phyloP scores from a whole-genome alignment of 2,797 vertebrate genomes.

The Acomys russatus region DNA sequence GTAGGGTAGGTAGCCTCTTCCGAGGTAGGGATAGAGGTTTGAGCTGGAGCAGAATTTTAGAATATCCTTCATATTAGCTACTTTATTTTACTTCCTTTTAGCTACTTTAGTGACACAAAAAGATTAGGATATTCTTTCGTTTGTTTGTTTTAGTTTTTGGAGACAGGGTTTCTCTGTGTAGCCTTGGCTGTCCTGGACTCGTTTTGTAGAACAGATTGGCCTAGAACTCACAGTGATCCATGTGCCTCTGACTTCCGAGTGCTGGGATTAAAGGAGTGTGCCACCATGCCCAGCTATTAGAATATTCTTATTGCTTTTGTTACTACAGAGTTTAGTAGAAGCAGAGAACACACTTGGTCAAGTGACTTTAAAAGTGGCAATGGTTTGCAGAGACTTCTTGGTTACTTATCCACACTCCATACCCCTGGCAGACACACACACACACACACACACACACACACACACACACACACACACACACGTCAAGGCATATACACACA shows the following conservation, averaged over 20 bases:
- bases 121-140: background rate
- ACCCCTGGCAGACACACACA: background rate
- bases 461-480: background rate
- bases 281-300: background rate
- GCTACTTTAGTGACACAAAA: slow-evolving; percentile 28
- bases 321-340: slow-evolving; percentile 47
- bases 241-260: too few species aligned
- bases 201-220: too few species aligned
- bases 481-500: background rate
- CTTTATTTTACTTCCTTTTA: too few species aligned
- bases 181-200: too few species aligned
- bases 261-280: too few species aligned
- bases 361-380: background rate
- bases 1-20: background rate
- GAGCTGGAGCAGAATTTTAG: slow-evolving; percentile 25
- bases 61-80: slow-evolving; percentile 34
- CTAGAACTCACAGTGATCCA: too few species aligned
- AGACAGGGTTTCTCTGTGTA: too few species aligned
- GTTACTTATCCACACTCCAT: background rate
- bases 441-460: too few species aligned
- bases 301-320: slow-evolving; percentile 11
- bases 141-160: too few species aligned
- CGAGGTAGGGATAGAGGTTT: background rate
- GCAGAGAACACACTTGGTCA: background rate
- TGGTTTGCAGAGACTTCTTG: slow-evolving; percentile 67